Percentiles rank a stretch among this genome's conserved stretches.
phyloP scores from a whole-genome alignment of 2,888 invertebrate species.

The Dolichomitus sp. region DNA sequence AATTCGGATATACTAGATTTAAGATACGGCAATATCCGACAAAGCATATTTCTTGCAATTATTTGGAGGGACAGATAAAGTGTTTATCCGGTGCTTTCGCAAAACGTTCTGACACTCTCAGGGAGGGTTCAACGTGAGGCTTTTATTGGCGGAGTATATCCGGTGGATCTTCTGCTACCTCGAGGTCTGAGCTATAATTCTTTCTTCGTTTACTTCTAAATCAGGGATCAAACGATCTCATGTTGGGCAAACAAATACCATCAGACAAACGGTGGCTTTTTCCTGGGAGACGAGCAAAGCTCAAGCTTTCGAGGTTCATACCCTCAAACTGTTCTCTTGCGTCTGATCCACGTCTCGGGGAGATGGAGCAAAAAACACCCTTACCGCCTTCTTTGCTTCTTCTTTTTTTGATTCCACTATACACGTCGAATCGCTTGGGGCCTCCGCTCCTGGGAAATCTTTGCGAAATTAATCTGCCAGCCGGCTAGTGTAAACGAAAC shows the following conservation, averaged over 20 bases:
- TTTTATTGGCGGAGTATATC: slow-evolving; percentile 5
- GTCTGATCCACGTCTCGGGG: not conserved
- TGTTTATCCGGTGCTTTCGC: not conserved
- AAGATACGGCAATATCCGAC: not conserved
- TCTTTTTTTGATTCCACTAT: not conserved
- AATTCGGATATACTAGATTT: not conserved
- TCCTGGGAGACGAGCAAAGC: not conserved
- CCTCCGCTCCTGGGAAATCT: slow-evolving; percentile 36
- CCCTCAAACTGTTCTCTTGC: not conserved
- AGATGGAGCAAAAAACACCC: not conserved
- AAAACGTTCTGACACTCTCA: not conserved
- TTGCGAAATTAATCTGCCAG: slow-evolving; percentile 27
- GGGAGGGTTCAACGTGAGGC: not conserved
- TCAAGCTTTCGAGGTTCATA: not conserved
- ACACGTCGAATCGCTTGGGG: slow-evolving; percentile 10
- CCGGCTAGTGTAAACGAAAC: slow-evolving; percentile 21
- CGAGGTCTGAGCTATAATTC: not conserved
- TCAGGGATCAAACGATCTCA: slow-evolving; percentile 25
- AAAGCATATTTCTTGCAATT: not conserved
- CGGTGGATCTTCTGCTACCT: not conserved
- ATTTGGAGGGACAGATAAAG: not conserved
- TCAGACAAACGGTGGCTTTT: slow-evolving; percentile 1
- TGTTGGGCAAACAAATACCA: slow-evolving; percentile 14
- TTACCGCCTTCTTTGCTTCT: not conserved
- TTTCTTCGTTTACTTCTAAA: slow-evolving; percentile 1